Evolutionary conservation across 2,797 vertebrate species (phyloP).

Genomic region (Platalea minor): DNA sequence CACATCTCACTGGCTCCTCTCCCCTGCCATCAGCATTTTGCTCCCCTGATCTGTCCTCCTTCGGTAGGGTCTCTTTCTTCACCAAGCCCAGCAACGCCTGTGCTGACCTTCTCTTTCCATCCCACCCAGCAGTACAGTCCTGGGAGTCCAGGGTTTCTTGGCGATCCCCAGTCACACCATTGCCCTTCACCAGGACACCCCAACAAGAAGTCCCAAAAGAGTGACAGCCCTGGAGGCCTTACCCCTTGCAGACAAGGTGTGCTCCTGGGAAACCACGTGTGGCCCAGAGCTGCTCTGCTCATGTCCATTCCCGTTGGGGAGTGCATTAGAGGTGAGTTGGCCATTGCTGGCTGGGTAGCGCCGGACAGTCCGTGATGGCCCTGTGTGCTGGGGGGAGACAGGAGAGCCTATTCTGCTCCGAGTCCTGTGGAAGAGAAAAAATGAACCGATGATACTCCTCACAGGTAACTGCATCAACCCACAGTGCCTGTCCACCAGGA

Average conservation of each 20-base stretch:
- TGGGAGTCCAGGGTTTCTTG: neutral
- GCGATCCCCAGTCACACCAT: neutral
- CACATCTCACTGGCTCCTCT: neutral
- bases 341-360: conserved; percentile 82
- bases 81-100: neutral
- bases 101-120: neutral
- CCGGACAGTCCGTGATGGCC: conserved; percentile 84
- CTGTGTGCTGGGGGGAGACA: conserved; percentile 76
- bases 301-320: conserved; percentile 74
- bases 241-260: conserved; percentile 79
- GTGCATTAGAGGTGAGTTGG: conserved; percentile 88
- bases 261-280: conserved; percentile 66
- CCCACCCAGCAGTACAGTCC: neutral
- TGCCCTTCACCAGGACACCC: neutral
- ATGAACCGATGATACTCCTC: neutral
- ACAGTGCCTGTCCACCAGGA: neutral
- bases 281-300: conserved; percentile 66
- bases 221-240: conserved; percentile 28
- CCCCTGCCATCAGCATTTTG: neutral
- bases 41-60: neutral
- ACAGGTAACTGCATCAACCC: neutral
- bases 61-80: neutral
- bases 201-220: neutral
- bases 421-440: conserved; percentile 75
- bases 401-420: conserved; percentile 82